phyloP scores from a whole-genome alignment of 2,888 invertebrate species.

The Galeopsomyia nigrocyanea region DNA sequence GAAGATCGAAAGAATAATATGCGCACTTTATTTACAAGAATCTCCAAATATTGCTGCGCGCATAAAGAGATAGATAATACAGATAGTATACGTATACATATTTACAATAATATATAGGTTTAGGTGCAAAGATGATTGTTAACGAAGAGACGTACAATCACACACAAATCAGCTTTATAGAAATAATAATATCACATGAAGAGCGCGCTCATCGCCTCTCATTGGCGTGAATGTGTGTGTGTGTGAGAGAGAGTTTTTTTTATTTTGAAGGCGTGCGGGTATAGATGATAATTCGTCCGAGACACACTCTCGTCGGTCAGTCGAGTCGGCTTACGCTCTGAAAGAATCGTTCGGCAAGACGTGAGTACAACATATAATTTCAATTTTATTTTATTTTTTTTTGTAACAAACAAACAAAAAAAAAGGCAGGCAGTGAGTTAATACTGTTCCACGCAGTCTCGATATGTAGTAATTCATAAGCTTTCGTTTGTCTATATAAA shows the following conservation, averaged over 20 bases:
- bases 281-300: constrained; percentile 28
- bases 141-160: neutral
- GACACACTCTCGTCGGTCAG: constrained; percentile 30
- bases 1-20: neutral
- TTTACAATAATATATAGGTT: constrained; percentile 29
- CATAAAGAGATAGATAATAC: neutral
- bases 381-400: neutral
- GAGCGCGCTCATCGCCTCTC: constrained; percentile 25
- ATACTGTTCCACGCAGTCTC: neutral
- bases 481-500: too few species aligned
- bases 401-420: neutral
- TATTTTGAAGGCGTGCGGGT: neutral
- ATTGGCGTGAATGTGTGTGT: too few species aligned
- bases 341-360: constrained; percentile 45
- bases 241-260: too few species aligned
- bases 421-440: neutral
- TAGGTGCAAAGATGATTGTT: constrained; percentile 27
- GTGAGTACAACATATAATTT: constrained; percentile 35
- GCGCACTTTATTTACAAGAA: constrained; percentile 39
- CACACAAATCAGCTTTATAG: neutral
- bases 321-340: constrained; percentile 45
- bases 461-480: too few species aligned
- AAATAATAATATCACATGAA: constrained; percentile 39
- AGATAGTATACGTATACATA: neutral
- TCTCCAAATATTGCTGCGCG: constrained; percentile 15